Base-by-base conservation (phyloP, 2,113 vertebrate genomes). In the Camelus bactrianus region DNA sequence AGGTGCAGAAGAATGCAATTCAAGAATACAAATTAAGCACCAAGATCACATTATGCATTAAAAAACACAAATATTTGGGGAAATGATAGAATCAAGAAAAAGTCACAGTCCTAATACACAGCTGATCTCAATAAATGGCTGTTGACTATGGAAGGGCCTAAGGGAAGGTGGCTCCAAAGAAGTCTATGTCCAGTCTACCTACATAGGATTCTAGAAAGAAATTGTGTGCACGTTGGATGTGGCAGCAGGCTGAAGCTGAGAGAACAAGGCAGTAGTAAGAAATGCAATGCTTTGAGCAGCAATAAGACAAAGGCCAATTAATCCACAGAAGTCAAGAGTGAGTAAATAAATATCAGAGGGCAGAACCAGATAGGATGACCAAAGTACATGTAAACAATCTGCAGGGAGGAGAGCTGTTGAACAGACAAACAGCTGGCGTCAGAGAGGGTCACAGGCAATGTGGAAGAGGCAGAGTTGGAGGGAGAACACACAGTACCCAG, bases 361-460 rank as follows among this genome's bases (percentile, higher is more conserved):
- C 92, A 94, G 92, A 97, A 83, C 82, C 80, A 97, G 96, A 94
- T 84, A 91, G 72, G 54, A 76, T 73, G 96, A 72, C 73, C 97
- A 98, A 97, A 97, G 97, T 97, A 70, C 96, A 97, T 50, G 93
- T 86, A 96, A 97, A 97, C 70, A 94, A 42, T 70, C 52, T 62
- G 70, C 38, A 79, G 92, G 54, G 89, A 97, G 86, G n/a, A 70
- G 42, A 92, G 56, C 81, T 75, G 35, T 10, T 89, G 88, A 93
- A 79, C 90, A 28, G 60, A 50, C 62, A 69, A 96, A 97, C 42
- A 87, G 80, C 1, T 50, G 32, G 72, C 14, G 19, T 77, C 64
- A 9, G 42, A 93, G 46, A 83, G 65, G 81, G 42, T 84, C 91
- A 91, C 35, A 56, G 93, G 56, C 72, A 95, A 38, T 48, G 24